Evolutionary conservation across 2,888 invertebrate genomes (phyloP).

Genomic region (Sphaerophoria rueppellii): DNA sequence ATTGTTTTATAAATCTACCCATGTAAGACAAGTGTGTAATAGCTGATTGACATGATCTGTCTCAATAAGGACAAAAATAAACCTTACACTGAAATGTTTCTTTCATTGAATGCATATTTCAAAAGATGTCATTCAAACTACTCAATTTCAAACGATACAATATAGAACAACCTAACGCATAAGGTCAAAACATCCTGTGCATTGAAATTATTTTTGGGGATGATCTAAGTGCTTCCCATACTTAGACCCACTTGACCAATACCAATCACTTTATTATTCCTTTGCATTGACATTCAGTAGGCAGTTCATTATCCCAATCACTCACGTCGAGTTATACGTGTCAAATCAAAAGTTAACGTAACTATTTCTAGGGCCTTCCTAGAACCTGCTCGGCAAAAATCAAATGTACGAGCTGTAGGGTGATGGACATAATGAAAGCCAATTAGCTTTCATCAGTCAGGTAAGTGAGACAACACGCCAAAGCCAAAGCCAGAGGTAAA

Average conservation of each 20-base stretch:
- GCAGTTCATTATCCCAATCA: conserved; percentile 55
- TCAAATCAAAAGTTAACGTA: conserved; percentile 72
- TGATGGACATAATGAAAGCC: conserved; percentile 72
- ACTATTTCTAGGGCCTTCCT: conserved; percentile 66
- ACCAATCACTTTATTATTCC: conserved; percentile 54
- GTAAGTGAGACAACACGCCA: conserved; percentile 21
- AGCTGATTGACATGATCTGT: neutral
- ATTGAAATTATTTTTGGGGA: conserved; percentile 7
- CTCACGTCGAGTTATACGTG: conserved; percentile 69
- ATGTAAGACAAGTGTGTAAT: neutral
- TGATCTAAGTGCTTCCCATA: conserved; percentile 36
- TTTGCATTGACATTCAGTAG: conserved; percentile 42
- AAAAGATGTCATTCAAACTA: neutral
- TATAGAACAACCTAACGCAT: neutral
- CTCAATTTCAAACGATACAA: neutral
- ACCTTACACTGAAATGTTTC: neutral
- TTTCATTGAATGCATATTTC: neutral
- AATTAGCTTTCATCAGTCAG: conserved; percentile 71
- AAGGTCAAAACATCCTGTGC: neutral
- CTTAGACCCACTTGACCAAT: neutral
- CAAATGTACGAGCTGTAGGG: conserved; percentile 31
- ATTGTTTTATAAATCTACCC: too few relatives aligned
- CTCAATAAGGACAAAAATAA: neutral
- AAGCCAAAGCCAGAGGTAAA: conserved; percentile 39
- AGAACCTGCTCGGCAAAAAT: neutral